Conservation (phyloP, 2,113 vertebrate species). For the Numida meleagris region DNA sequence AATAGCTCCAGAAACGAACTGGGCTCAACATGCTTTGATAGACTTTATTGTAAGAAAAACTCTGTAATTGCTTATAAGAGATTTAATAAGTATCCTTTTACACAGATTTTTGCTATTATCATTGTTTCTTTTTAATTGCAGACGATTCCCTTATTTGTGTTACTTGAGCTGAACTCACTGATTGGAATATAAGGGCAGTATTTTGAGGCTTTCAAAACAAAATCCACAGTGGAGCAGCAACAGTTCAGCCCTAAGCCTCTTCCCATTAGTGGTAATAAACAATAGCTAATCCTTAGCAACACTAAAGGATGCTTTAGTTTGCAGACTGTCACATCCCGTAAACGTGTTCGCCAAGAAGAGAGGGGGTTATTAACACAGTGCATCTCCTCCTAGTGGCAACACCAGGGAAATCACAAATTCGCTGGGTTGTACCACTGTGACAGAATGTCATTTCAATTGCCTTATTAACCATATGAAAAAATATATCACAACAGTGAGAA, state of each 20-base stretch:
- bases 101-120: neutral
- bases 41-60: neutral
- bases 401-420: conserved; percentile 66
- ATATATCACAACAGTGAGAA: conserved; percentile 89
- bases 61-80: neutral
- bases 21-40: neutral
- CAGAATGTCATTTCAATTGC: conserved; percentile 98
- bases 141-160: neutral
- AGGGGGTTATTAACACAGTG: neutral
- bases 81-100: neutral
- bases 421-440: conserved; percentile 74
- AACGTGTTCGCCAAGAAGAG: neutral
- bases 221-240: conserved; percentile 14
- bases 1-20: neutral
- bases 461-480: conserved; percentile 92
- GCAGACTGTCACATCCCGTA: conserved; percentile 4
- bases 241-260: conserved; percentile 31
- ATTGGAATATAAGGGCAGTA: neutral
- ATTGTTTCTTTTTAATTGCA: neutral
- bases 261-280: conserved; percentile 53
- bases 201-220: conserved; percentile 16
- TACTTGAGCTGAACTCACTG: neutral
- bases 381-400: conserved; percentile 80
- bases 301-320: conserved; percentile 7
- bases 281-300: conserved; percentile 52